phyloP scores from a whole-genome alignment of 64 coral and sea anemone species.

The Pachyseris speciosa region DNA sequence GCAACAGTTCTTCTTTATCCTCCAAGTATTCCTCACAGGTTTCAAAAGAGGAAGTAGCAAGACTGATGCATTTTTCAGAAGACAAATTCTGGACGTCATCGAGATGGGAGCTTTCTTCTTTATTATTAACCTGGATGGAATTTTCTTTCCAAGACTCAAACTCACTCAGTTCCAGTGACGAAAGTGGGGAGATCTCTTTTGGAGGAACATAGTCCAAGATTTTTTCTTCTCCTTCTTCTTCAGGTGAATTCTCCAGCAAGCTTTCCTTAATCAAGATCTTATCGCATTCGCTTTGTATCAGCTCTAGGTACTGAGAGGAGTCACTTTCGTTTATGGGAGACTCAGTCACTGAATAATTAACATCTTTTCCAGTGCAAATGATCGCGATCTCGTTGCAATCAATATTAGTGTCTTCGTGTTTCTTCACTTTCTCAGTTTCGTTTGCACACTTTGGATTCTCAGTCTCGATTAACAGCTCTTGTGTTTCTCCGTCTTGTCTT shows the following conservation, averaged over 20 bases:
- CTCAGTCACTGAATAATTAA: neutral
- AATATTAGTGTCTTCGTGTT: neutral
- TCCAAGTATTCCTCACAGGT: neutral
- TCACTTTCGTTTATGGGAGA: neutral
- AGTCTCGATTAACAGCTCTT: too few species aligned
- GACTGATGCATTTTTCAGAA: neutral
- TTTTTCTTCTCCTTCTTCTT: neutral
- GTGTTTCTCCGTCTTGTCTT: too few species aligned
- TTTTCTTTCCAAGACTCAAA: neutral
- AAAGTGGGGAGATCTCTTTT: neutral
- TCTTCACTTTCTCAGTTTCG: neutral
- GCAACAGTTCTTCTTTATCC: neutral
- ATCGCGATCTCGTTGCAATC: neutral
- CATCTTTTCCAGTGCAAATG: neutral
- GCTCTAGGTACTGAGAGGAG: neutral
- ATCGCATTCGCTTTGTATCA: neutral
- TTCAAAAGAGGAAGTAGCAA: neutral
- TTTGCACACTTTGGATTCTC: too few species aligned
- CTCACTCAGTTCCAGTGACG: neutral
- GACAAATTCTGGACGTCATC: neutral
- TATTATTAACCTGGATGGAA: neutral
- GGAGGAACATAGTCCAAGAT: neutral
- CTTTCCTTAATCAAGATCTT: neutral
- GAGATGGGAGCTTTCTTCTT: neutral
- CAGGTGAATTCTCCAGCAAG: neutral